These are phyloP conservation scores for Apolygus lucorum DNA, from an alignment of 1,140 invertebrate genomes.

Conservation along the genomic window DNA sequence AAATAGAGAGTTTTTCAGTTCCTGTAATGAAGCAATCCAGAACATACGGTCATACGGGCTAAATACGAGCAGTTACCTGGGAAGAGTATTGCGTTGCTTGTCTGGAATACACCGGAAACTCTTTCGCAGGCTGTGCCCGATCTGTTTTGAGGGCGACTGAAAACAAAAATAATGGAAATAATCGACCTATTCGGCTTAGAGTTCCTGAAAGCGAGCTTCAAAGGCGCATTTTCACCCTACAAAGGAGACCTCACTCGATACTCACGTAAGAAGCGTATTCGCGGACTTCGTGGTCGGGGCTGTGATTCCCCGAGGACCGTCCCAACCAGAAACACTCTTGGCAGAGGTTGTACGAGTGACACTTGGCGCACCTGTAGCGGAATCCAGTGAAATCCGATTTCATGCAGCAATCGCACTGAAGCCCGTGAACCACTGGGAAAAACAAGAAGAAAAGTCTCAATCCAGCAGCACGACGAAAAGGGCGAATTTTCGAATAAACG, in stretches of 20 bases:
- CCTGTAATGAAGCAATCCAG: too few relatives aligned
- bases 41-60: too few relatives aligned
- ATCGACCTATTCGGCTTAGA: not conserved
- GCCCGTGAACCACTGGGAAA: conserved; percentile 68
- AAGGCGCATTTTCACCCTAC: too few relatives aligned
- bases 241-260: too few relatives aligned
- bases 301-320: conserved; percentile 77
- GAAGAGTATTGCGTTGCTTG: conserved; percentile 64
- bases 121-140: conserved; percentile 89
- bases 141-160: conserved; percentile 75
- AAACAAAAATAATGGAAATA: not conserved
- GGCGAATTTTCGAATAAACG: too few relatives aligned
- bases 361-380: conserved; percentile 94
- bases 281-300: conserved; percentile 93
- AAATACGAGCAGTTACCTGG: too few relatives aligned
- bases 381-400: conserved; percentile 86
- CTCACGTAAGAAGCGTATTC: conserved; percentile 93
- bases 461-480: too few relatives aligned
- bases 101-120: conserved; percentile 94
- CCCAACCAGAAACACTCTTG: conserved; percentile 99
- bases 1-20: too few relatives aligned
- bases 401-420: conserved; percentile 77
- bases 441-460: too few relatives aligned
- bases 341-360: conserved; percentile 93
- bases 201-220: too few relatives aligned